Base-by-base conservation (phyloP, 2,113 vertebrate genomes). In the Pedionomus torquatus region DNA sequence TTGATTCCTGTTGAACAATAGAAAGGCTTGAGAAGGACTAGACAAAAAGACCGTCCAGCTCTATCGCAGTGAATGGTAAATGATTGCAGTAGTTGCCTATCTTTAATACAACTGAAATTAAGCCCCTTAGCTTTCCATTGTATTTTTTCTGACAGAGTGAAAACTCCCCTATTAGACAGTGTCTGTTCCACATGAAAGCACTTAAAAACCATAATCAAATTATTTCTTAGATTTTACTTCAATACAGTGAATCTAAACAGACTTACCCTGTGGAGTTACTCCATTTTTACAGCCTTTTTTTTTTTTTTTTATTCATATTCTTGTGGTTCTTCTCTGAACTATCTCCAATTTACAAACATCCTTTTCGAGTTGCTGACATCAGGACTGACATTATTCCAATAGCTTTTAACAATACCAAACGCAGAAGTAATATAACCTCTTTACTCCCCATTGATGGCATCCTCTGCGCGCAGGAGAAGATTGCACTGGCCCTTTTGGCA, bases 131-230 rank as follows among this genome's bases (percentile, higher is more conserved):
- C 35, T 66, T 94, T 88, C 21, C 41, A 16, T 46, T 86, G 35
- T 18, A 86, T 68, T 90, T 89, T 94, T 85, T 90, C 44, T 83
- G 54, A 19, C 9, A 58, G n/a, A 93, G 58, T 3, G 21, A 91
- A 91, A 83, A 5, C 35, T 79, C 39, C 21, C 46, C 44, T 91
- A 5, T 91, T 87, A 87, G 39, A 48, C 48, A 89, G 31, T n/a
- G 31, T 75, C 64, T 43, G 10, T 89, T 96, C 77, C 76, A 75
- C 64, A 41, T 84, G 49, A 93, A 90, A 92, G 77, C 77, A 81
- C 86, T 95, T 95, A 93, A 17, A 94, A 92, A 89, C 76, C 57
- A 17, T 93, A 84, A 95, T 90, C 61, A 85, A 76, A 70, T 97
- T 81, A 93, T 70, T 84, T 52, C 52, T 76, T 91, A 91, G 63